A percentile compares a stretch with the other conserved stretches of the same genome.
phyloP scores from a whole-genome alignment of 2,888 invertebrate genomes.

The Agelastica alni region DNA sequence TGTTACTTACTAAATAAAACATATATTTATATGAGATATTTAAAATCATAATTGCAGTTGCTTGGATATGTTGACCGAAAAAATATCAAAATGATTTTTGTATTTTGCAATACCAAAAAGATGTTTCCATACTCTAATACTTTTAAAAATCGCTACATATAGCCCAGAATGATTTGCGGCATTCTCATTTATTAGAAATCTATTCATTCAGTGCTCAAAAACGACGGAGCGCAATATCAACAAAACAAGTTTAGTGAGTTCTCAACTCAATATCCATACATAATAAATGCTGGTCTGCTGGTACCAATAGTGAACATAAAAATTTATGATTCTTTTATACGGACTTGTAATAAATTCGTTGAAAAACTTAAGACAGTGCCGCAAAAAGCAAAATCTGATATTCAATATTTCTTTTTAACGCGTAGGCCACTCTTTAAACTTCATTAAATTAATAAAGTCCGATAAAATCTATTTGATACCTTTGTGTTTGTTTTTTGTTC shows the following conservation, averaged over 20 bases:
- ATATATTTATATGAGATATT: no score
- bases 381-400: slow-evolving; percentile 40
- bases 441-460: slow-evolving; percentile 38
- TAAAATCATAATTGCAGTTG: no score
- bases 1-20: no score
- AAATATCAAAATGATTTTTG: no score
- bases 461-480: slow-evolving; percentile 37
- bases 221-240: slow-evolving; percentile 9
- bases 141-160: slow-evolving; percentile 22
- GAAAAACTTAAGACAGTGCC: slow-evolving; percentile 31
- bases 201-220: slow-evolving; percentile 21
- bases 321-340: slow-evolving; percentile 29
- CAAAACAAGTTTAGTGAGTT: slow-evolving; percentile 25
- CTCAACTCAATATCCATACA: slow-evolving; percentile 18
- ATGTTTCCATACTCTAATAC: no score
- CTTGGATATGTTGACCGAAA: no score
- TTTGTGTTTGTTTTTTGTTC: slow-evolving; percentile 25
- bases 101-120: no score
- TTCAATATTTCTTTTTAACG: slow-evolving; percentile 38
- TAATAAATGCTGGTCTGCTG: slow-evolving; percentile 1
- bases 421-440: slow-evolving; percentile 34
- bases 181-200: slow-evolving; percentile 28
- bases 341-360: slow-evolving; percentile 31
- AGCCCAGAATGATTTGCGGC: slow-evolving; percentile 23
- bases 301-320: slow-evolving; percentile 13